Conservation (phyloP, 2,113 vertebrate species). For the Gasterosteus aculeatus region DNA sequence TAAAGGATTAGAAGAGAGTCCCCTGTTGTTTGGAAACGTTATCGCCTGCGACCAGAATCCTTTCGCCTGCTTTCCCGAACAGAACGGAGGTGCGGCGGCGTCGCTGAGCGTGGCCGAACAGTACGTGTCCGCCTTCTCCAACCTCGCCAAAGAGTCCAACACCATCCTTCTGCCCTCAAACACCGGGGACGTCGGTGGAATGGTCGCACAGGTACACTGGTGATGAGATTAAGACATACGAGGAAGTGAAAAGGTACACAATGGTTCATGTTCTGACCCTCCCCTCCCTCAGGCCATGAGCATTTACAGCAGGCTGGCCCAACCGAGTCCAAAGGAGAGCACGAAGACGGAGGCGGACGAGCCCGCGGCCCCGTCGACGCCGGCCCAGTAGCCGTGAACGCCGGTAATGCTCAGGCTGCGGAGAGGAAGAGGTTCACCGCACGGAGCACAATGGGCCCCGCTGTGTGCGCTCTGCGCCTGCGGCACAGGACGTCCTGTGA, state of each 20-base stretch:
- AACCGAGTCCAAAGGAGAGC: constrained; percentile 22
- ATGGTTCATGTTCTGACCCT: too few species aligned
- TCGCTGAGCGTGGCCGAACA: constrained; percentile 93
- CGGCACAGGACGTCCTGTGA: constrained; percentile 33
- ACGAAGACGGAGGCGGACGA: constrained; percentile 2
- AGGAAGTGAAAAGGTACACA: too few species aligned
- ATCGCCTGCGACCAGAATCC: neutral
- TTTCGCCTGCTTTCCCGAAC: neutral
- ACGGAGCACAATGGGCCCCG: constrained; percentile 1
- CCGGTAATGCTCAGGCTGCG: neutral
- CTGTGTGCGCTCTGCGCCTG: constrained; percentile 20
- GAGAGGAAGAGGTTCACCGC: constrained; percentile 17
- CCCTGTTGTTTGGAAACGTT: neutral
- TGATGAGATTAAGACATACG: too few species aligned
- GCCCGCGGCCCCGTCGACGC: neutral
- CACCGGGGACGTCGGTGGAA: constrained; percentile 86
- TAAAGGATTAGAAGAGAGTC: constrained; percentile 10
- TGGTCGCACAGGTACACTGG: constrained; percentile 91
- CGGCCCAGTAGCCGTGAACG: constrained; percentile 1
- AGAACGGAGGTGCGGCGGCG: constrained; percentile 85
- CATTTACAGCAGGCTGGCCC: constrained; percentile 74
- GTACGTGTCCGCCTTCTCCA: constrained; percentile 93
- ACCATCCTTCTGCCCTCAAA: constrained; percentile 92
- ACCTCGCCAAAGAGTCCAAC: constrained; percentile 94
- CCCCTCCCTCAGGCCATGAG: constrained; percentile 74